These are phyloP conservation scores for Gobio occitaniae DNA, from an alignment of 2,797 vertebrate genomes.

Conservation along the genomic window DNA sequence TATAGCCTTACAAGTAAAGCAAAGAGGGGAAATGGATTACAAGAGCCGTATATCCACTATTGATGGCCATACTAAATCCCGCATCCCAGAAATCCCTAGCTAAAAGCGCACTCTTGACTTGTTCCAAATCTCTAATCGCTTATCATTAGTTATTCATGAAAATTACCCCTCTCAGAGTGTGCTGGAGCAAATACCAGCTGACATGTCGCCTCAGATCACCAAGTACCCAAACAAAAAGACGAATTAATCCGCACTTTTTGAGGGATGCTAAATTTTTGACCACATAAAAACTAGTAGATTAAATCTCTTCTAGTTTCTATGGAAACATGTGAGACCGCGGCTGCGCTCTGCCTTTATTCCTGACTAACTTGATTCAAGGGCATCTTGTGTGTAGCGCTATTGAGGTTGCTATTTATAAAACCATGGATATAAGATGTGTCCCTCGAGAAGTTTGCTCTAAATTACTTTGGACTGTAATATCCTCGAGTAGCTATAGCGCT, in stretches of 20 bases:
- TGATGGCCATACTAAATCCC: constrained; percentile 1
- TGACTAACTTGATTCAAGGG: constrained; percentile 40
- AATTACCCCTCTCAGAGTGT: constrained; percentile 18
- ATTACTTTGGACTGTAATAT: constrained; percentile 2
- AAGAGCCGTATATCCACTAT: not conserved
- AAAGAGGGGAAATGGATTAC: not conserved
- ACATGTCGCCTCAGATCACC: constrained; percentile 47
- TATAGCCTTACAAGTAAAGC: not conserved
- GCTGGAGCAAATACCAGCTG: constrained; percentile 41
- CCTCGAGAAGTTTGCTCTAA: constrained; percentile 35
- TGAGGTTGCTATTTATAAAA: constrained; percentile 29
- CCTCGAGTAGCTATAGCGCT: not conserved
- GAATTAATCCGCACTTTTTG: constrained; percentile 2
- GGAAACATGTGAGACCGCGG: constrained; percentile 58
- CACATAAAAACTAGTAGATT: constrained; percentile 48
- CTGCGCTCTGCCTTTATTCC: constrained; percentile 41
- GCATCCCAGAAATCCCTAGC: not conserved
- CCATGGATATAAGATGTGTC: constrained; percentile 3
- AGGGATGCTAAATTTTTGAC: constrained; percentile 16
- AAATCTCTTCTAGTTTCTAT: constrained; percentile 64
- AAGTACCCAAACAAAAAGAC: not conserved
- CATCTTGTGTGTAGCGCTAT: constrained; percentile 16
- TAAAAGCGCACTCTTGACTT: constrained; percentile 36
- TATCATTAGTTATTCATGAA: constrained; percentile 57
- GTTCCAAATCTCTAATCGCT: constrained; percentile 37